A percentile compares a stretch with the other conserved stretches of the same genome.
phyloP scores from a whole-genome alignment of 2,888 invertebrate genomes.

The Drosophila borealis region DNA sequence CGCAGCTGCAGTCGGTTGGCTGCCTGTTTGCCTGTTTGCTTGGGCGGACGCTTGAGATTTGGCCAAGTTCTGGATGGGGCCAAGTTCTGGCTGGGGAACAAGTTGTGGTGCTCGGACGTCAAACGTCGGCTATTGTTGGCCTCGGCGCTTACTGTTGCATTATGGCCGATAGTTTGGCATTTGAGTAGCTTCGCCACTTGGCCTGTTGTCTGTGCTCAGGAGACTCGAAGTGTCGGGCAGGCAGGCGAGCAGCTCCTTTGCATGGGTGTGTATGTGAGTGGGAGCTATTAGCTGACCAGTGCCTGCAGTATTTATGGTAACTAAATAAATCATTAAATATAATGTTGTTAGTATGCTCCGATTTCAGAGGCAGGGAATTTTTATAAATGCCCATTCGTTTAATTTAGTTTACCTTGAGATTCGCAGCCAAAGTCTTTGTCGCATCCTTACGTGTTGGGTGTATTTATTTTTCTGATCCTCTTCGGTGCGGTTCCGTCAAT shows the following conservation, averaged over 20 bases:
- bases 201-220: not conserved
- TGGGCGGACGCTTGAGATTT: constrained; percentile 5
- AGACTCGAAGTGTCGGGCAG: not conserved
- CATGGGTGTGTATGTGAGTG: constrained; percentile 3
- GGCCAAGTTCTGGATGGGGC: constrained; percentile 4
- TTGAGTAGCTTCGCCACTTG: not conserved
- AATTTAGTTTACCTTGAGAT: not conserved
- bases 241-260: constrained; percentile 17
- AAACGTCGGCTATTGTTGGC: constrained; percentile 2
- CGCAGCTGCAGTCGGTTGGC: constrained; percentile 15
- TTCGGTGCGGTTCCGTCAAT: not conserved
- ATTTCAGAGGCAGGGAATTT: constrained; percentile 18
- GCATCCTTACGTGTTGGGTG: not conserved
- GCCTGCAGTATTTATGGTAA: constrained; percentile 24
- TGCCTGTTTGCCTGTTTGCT: constrained; percentile 4
- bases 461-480: not conserved
- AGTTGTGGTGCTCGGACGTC: too few species aligned
- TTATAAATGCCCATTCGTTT: constrained; percentile 2
- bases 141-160: constrained; percentile 15
- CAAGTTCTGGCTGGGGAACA: not conserved
- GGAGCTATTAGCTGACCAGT: constrained; percentile 14
- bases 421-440: not conserved
- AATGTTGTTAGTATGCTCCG: constrained; percentile 21
- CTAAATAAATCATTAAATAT: constrained; percentile 35
- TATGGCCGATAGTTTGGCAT: constrained; percentile 12